A percentile compares a stretch with the other conserved stretches of the same genome.
These are phyloP conservation scores for Trimorus sp. DNA, from an alignment of 2,888 invertebrate genomes.

Conservation along the genomic window DNA sequence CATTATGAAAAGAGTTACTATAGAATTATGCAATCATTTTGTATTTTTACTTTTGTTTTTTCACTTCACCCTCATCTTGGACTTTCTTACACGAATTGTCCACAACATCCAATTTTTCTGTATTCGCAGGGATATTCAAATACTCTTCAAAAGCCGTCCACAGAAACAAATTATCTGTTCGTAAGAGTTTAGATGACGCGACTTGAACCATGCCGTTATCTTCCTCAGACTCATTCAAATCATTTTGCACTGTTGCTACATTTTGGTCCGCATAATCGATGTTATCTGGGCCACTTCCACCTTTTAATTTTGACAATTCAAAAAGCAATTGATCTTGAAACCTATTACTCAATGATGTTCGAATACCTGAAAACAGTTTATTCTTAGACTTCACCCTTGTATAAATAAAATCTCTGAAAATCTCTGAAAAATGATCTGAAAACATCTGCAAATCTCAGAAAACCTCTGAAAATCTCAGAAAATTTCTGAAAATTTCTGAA, in stretches of 20 bases:
- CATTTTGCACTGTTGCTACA: slow-evolving; percentile 21
- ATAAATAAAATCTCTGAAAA: too few relatives aligned
- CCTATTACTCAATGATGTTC: slow-evolving; percentile 74
- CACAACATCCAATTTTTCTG: too few relatives aligned
- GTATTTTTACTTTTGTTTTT: too few relatives aligned
- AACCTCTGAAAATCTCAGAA: too few relatives aligned
- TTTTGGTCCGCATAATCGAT: slow-evolving; percentile 53
- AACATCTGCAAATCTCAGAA: too few relatives aligned
- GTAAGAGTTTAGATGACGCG: slow-evolving; percentile 74
- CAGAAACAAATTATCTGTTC: slow-evolving; percentile 79
- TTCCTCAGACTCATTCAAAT: slow-evolving; percentile 43
- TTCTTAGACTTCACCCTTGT: too few relatives aligned
- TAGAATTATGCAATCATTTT: too few relatives aligned
- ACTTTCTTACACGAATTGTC: too few relatives aligned
- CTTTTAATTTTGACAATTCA: slow-evolving; percentile 74
- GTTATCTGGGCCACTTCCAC: slow-evolving; percentile 59
- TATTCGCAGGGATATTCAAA: slow-evolving; percentile 72
- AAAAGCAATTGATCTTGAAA: slow-evolving; percentile 72
- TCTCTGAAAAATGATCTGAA: too few relatives aligned
- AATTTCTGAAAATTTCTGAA: too few relatives aligned
- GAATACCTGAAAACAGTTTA: slow-evolving; percentile 67
- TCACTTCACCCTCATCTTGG: too few relatives aligned
- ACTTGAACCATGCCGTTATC: slow-evolving; percentile 71
- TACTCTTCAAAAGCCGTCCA: slow-evolving; percentile 82
- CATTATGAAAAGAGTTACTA: too few relatives aligned